Evolutionary conservation across 2,888 invertebrate genomes (phyloP), one percentile per base, ranked within the genome.

Genomic region (Oxycera nigricornis): DNA sequence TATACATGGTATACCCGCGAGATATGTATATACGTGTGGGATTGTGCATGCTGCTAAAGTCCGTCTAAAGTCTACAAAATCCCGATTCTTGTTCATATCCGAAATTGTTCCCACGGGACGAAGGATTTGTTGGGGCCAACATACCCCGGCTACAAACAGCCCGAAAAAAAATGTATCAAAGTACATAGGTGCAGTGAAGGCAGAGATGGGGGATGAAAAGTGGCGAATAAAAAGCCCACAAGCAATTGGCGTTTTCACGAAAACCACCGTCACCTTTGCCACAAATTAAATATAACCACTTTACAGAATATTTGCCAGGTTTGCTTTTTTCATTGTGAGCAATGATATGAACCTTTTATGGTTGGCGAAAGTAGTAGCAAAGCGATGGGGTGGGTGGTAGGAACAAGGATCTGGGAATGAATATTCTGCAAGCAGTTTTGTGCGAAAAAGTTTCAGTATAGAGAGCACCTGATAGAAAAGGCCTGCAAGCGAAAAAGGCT

Each of bases 221-320:
- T 41, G 20, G 26, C 30, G 35, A 41, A 65, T 39, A 65, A 65
- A 70, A 70, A 55, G 70, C 55, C 70, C 70, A 55, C 70, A 52
- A 70, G 70, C 70, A 70, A 70, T 52, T 26, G 55, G 9, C 55
- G 26, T 28, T 68, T 30, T 50, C 28, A 31, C 52, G 14, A 31
- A 67, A 55, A 70, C 52, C 55, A 70, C 70, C 70, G 46, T 52
- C 31, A 70, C 70, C 70, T 52, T 52, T 31, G 35, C 70, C 55
- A 70, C 70, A 70, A 70, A 70, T 70, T 70, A 70, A 70, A 70
- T 52, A 70, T 55, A 70, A 52, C 70, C 70, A 70, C 70, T 70
- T 70, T 55, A 70, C 70, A 70, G 55, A 52, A 31, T 70, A 46
- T 70, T 70, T 31, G 55, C 52, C 52, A 55, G 22, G 52, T 1